Conservation (phyloP, 2,797 vertebrate species). For the Muscicapa striata region DNA sequence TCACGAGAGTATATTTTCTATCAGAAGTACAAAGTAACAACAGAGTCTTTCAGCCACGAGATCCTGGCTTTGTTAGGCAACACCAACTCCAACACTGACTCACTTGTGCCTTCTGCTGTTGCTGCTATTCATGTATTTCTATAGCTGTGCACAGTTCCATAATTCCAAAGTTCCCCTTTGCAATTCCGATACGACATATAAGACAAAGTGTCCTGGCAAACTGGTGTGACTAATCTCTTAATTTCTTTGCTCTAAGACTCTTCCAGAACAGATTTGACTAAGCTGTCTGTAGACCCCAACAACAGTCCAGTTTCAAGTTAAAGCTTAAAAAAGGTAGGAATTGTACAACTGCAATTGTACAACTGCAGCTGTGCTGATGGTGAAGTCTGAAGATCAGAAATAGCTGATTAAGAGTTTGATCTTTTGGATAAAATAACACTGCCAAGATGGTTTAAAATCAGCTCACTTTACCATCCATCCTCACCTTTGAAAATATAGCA, state of each 20-base stretch:
- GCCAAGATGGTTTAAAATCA: neutral
- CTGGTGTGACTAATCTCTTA: neutral
- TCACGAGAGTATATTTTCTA: neutral
- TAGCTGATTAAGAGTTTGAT: neutral
- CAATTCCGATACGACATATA: neutral
- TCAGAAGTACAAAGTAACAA: neutral
- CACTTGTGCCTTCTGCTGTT: neutral
- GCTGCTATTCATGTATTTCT: neutral
- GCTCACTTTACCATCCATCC: neutral
- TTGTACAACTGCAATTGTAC: neutral
- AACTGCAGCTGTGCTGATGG: neutral
- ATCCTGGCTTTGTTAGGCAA: neutral
- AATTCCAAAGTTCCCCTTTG: neutral
- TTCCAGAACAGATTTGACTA: neutral
- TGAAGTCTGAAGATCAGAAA: neutral
- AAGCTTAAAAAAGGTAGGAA: neutral
- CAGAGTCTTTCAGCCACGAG: neutral
- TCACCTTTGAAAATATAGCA: neutral
- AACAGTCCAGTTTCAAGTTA: neutral
- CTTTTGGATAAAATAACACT: neutral
- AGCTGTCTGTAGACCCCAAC: neutral
- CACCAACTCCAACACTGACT: accelerated
- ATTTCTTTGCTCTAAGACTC: neutral
- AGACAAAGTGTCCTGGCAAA: neutral
- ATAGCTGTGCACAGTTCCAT: neutral